Conservation (phyloP, 2,888 invertebrate genomes). For the Acrobeloides nanus region DNA sequence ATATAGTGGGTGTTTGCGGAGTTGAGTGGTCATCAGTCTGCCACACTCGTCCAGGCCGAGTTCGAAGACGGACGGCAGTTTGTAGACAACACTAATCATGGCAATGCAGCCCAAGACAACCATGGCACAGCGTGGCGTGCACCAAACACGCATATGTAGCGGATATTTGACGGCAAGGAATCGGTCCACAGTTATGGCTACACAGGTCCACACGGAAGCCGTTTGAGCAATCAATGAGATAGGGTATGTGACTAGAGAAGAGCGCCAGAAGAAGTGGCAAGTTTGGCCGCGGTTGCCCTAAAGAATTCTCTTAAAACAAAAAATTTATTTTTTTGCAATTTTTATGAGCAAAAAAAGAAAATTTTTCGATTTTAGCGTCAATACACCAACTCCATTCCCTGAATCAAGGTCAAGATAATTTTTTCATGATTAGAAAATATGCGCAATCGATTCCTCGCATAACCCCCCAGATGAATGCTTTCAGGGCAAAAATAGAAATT, state of each 20-base stretch:
- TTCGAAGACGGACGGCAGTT: conserved; percentile 41
- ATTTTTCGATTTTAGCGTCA: too few relatives aligned
- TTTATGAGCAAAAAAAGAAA: too few relatives aligned
- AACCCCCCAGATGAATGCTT: too few relatives aligned
- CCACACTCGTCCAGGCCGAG: conserved; percentile 41
- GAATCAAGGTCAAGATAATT: too few relatives aligned
- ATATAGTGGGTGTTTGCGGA: conserved; percentile 34
- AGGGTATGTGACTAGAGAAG: conserved; percentile 41
- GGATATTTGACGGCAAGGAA: conserved; percentile 47
- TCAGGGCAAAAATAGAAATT: too few relatives aligned
- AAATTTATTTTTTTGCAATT: too few relatives aligned
- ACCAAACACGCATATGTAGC: conserved; percentile 43
- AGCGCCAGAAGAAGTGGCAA: conserved; percentile 47
- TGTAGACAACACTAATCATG: conserved; percentile 34
- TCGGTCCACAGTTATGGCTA: conserved; percentile 49
- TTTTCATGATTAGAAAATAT: too few relatives aligned
- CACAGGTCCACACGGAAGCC: conserved; percentile 48
- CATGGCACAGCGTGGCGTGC: conserved; percentile 33
- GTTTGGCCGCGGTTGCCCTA: conserved; percentile 15
- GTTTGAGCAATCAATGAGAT: conserved; percentile 44
- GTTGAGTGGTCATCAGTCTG: conserved; percentile 26
- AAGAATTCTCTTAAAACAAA: neutral
- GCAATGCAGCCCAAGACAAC: conserved; percentile 34
- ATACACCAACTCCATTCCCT: too few relatives aligned
- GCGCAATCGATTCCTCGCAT: too few relatives aligned